Percentiles rank a stretch among this genome's conserved stretches.
Conservation (phyloP, 2,113 vertebrate genomes). For the Mesocricetus auratus region DNA sequence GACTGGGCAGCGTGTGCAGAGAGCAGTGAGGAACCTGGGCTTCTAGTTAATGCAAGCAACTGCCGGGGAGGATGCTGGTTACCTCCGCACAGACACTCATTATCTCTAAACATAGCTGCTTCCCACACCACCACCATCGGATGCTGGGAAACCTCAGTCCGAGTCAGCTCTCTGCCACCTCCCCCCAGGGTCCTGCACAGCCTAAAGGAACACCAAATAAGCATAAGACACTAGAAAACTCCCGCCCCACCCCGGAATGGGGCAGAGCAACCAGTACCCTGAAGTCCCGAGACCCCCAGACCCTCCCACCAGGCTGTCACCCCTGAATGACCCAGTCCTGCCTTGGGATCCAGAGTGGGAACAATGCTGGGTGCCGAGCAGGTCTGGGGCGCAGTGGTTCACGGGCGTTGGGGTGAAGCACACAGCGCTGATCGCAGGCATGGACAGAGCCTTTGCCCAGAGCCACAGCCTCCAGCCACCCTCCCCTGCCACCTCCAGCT, state of each 20-base stretch:
- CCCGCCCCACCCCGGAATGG: not conserved
- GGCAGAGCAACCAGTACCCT: not conserved
- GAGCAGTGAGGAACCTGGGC: not conserved
- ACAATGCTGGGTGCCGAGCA: not conserved
- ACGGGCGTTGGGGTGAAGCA: not conserved
- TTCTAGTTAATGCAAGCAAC: not conserved
- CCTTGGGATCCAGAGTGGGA: not conserved
- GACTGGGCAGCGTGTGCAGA: rapidly evolving
- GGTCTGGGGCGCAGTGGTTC: not conserved
- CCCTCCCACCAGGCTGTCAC: not conserved
- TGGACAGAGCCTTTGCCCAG: not conserved
- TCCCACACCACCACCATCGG: not conserved
- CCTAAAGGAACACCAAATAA: no score
- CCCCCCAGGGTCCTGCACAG: not conserved
- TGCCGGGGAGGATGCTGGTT: not conserved
- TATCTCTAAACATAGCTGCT: slow-evolving; percentile 83
- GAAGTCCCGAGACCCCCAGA: not conserved
- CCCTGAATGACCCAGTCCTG: not conserved
- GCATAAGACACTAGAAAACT: not conserved
- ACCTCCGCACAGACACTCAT: slow-evolving; percentile 57
- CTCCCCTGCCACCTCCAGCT: not conserved
- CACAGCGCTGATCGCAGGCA: not conserved
- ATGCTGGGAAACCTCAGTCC: slow-evolving; percentile 52
- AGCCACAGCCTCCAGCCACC: not conserved
- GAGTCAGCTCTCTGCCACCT: not conserved